Evolutionary conservation across 2,888 invertebrate species (phyloP), one percentile per base, ranked within the genome.

Genomic region (Tinea semifulvella): DNA sequence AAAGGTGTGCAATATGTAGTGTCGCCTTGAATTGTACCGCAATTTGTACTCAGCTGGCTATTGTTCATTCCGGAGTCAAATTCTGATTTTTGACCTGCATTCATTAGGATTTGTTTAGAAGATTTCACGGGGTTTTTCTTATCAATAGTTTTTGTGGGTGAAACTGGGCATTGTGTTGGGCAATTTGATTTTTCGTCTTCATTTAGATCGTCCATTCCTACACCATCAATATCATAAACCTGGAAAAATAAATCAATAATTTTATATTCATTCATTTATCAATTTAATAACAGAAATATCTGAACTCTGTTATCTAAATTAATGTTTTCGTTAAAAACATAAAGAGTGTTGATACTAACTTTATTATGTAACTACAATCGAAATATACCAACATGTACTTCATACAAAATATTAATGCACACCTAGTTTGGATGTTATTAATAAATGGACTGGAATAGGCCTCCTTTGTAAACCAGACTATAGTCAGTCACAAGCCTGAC

Each of bases 21-120:
- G 46, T 80, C 76, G 1, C 66, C 61, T 38, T 44, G 35, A 5
- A 25, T 14, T 17, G 20, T n/a, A n/a, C 63, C 57, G 8, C 53
- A 61, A 35, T 58, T 68, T 1, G 53, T 56, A 44, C 58, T 56
- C 1, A 77, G 53, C 52, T 79, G 80, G 46, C 65, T 71, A 56
- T 79, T 80, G 58, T 80, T 80, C 79, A 80, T 80, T 7, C 80
- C 80, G 0, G 79, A 79, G 51, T 79, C 80, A 47, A 80, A 80
- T 48, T 80, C 80, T 0, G 80, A 80, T 48, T 77, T 79, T 47
- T 80, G 80, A 8, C 80, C 80, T 1, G 80, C 79, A 46, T 80
- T 80, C 50, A 76, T 57, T 20, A 80, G 68, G 51, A 80, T 79
- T 56, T 79, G 80, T 51, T 79, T 80, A 7, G 80, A 80, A 5